Evolutionary conservation across 2,113 vertebrate genomes (phyloP).

Genomic region (Podarcis muralis): DNA sequence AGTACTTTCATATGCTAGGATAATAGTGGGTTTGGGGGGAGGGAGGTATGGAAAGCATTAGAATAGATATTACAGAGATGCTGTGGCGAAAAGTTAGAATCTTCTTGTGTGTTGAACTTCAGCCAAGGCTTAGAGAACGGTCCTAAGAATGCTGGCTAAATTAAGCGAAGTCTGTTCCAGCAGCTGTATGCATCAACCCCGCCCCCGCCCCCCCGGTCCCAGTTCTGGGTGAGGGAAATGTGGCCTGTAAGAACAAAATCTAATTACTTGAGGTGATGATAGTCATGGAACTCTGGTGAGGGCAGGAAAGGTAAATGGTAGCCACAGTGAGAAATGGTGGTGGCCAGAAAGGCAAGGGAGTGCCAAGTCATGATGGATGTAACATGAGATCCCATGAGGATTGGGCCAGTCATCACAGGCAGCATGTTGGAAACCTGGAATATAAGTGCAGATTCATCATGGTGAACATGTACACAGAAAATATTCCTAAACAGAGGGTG

Average conservation of each 20-base stretch:
- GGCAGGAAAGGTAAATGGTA: slow-evolving; percentile 95
- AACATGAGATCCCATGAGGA: slow-evolving; percentile 86
- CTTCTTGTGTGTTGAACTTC: background rate
- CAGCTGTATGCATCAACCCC: background rate
- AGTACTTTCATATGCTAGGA: too few relatives aligned
- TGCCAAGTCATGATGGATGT: slow-evolving; percentile 84
- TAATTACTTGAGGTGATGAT: slow-evolving; percentile 92
- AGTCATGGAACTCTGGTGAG: slow-evolving; percentile 94
- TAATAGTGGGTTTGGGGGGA: too few relatives aligned
- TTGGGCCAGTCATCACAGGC: slow-evolving; percentile 80
- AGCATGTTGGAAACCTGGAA: slow-evolving; percentile 87
- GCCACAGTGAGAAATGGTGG: slow-evolving; percentile 90
- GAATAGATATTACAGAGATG: too few relatives aligned
- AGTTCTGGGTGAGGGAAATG: background rate
- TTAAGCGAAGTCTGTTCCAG: background rate
- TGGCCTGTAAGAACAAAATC: background rate
- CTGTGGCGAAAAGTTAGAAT: background rate
- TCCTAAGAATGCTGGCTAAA: background rate
- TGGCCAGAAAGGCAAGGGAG: slow-evolving; percentile 80
- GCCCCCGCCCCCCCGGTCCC: background rate
- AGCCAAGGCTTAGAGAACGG: too few relatives aligned
- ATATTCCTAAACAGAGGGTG: background rate
- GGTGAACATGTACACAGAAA: background rate
- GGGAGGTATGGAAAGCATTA: too few relatives aligned
- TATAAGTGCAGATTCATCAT: background rate